Conservation (phyloP, 2,797 vertebrate genomes). For the Columba guinea region DNA sequence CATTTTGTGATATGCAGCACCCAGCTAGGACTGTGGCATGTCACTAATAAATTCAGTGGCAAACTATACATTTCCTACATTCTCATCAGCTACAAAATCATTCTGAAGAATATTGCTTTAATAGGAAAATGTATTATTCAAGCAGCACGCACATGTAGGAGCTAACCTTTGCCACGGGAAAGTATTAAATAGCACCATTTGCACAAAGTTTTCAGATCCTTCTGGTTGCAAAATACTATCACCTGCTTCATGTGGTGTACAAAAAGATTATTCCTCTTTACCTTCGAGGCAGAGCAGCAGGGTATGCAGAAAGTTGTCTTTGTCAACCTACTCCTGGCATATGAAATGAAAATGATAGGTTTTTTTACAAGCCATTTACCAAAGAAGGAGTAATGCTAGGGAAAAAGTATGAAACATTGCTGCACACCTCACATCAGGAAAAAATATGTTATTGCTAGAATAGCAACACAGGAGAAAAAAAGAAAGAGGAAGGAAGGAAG, state of each 20-base stretch:
- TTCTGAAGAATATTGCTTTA: not conserved
- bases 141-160: not conserved
- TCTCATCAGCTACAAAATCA: not conserved
- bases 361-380: constrained; percentile 45
- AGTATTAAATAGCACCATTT: constrained; percentile 16
- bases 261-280: constrained; percentile 31
- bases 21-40: not conserved
- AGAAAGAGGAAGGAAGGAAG: too few relatives aligned
- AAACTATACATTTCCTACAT: not conserved
- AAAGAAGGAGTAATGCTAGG: not conserved
- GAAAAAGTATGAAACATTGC: not conserved
- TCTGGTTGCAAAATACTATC: constrained; percentile 5
- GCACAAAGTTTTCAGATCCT: constrained; percentile 23
- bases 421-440: not conserved
- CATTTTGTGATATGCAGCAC: constrained; percentile 8
- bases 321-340: not conserved
- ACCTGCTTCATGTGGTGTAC: not conserved
- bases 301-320: not conserved
- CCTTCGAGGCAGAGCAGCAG: constrained; percentile 48
- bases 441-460: not conserved
- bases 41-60: constrained; percentile 5
- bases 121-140: constrained; percentile 32
- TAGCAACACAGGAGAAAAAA: not conserved
- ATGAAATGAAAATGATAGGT: constrained; percentile 18
- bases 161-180: not conserved